These are phyloP conservation scores for Apis florea DNA, from an alignment of 1,140 invertebrate genomes.

Conservation along the genomic window DNA sequence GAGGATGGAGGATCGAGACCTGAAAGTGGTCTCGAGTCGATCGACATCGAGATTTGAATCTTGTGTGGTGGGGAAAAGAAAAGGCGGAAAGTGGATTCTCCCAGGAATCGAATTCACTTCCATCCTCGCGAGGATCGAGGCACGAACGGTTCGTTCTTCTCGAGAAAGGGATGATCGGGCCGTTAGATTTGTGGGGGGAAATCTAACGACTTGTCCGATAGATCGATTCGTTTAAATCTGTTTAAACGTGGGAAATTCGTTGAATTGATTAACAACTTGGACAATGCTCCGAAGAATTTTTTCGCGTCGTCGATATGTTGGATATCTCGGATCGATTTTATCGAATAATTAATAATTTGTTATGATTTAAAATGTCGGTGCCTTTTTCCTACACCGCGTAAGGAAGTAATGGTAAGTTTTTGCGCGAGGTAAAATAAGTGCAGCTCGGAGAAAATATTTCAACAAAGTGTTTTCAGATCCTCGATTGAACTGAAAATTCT, in stretches of 20 bases:
- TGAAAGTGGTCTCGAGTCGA: conserved; percentile 52
- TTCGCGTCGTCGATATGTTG: no score
- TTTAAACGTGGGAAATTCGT: not conserved
- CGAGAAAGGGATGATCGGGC: conserved; percentile 25
- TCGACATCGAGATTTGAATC: conserved; percentile 49
- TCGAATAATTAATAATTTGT: no score
- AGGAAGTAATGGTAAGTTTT: no score
- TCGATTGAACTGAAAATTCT: no score
- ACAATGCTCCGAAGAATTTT: no score
- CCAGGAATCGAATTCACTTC: conserved; percentile 47
- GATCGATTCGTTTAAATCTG: conserved; percentile 16
- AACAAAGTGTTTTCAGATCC: no score
- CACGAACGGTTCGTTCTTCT: conserved; percentile 20
- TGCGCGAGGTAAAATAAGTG: no score
- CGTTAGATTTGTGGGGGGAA: conserved; percentile 26
- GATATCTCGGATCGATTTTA: no score
- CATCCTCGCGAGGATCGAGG: conserved; percentile 2
- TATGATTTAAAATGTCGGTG: no score
- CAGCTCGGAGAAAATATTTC: no score
- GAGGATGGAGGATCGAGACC: conserved; percentile 1
- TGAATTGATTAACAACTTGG: no score
- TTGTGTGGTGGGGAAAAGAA: conserved; percentile 34
- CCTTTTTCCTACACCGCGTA: no score
- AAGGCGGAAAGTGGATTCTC: conserved; percentile 45
- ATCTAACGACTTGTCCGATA: conserved; percentile 36